Conservation (phyloP, 1,140 invertebrate genomes). For the Calliopsis andreniformis region DNA sequence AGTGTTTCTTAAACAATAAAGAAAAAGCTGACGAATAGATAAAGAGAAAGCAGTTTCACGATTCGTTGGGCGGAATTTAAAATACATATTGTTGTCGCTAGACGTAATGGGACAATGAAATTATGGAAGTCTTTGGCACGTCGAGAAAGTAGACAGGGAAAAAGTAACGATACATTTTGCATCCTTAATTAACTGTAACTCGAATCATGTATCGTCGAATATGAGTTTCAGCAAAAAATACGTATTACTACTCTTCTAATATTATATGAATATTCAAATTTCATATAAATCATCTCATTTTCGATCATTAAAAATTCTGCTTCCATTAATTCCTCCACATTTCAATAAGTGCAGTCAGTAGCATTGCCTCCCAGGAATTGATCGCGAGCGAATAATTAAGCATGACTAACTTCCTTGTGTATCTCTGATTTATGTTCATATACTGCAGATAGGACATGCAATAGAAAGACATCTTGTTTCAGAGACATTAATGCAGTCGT, state of each 20-base stretch:
- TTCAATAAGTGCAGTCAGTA: background rate
- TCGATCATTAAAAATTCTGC: background rate
- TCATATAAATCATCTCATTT: background rate
- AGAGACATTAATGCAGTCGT: background rate
- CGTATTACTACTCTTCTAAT: too few species aligned
- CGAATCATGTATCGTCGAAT: too few species aligned
- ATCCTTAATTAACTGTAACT: conserved; percentile 22
- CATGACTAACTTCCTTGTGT: conserved; percentile 31
- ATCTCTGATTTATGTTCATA: background rate
- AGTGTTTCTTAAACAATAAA: conserved; percentile 25
- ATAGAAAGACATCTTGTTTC: conserved; percentile 15
- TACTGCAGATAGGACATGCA: background rate
- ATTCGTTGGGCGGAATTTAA: conserved; percentile 55
- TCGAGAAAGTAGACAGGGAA: background rate
- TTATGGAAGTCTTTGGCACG: conserved; percentile 9
- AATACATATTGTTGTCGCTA: conserved; percentile 41
- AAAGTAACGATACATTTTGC: conserved; percentile 20
- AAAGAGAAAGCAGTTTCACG: conserved; percentile 56
- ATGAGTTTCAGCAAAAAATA: too few species aligned
- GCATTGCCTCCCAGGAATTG: background rate
- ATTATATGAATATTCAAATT: too few species aligned
- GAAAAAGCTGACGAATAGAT: conserved; percentile 22
- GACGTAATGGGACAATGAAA: conserved; percentile 21
- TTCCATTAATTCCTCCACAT: background rate
- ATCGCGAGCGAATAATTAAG: conserved; percentile 39